phyloP scores from a whole-genome alignment of 2,888 invertebrate genomes.

The Pteria penguin region DNA sequence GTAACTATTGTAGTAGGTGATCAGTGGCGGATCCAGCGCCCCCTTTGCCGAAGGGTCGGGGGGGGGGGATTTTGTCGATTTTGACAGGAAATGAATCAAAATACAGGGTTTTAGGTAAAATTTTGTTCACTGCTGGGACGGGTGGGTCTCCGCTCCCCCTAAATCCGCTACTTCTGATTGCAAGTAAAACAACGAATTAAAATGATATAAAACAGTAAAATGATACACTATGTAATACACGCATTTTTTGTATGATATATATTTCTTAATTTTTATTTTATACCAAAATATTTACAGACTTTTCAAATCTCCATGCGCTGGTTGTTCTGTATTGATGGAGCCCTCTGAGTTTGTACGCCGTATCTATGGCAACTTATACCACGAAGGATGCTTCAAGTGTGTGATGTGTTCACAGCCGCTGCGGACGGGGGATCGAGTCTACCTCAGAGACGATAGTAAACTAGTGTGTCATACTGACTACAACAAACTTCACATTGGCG shows the following conservation, averaged over 20 bases:
- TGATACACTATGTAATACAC: background rate
- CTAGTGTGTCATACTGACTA: slow-evolving; percentile 53
- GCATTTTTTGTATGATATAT: background rate
- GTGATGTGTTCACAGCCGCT: slow-evolving; percentile 40
- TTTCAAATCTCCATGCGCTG: slow-evolving; percentile 50
- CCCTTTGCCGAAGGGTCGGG: too few relatives aligned
- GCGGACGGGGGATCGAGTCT: slow-evolving; percentile 51
- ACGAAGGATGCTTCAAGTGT: slow-evolving; percentile 55
- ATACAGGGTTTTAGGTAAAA: too few relatives aligned
- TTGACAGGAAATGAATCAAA: too few relatives aligned
- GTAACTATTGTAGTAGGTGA: too few relatives aligned
- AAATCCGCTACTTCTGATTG: background rate
- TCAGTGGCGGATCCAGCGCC: too few relatives aligned
- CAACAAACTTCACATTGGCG: slow-evolving; percentile 26
- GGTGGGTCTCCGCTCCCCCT: too few relatives aligned
- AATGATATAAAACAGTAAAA: background rate
- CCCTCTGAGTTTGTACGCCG: slow-evolving; percentile 47
- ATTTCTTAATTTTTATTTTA: too few relatives aligned
- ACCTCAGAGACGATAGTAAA: slow-evolving; percentile 55
- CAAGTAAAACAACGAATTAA: background rate
- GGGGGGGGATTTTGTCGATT: too few relatives aligned
- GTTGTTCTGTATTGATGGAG: slow-evolving; percentile 46
- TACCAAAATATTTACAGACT: slow-evolving; percentile 48
- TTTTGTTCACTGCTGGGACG: too few relatives aligned
- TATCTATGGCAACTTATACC: slow-evolving; percentile 49